Base-by-base conservation (phyloP, 1,140 invertebrate genomes). In the Orchestia grillus region DNA sequence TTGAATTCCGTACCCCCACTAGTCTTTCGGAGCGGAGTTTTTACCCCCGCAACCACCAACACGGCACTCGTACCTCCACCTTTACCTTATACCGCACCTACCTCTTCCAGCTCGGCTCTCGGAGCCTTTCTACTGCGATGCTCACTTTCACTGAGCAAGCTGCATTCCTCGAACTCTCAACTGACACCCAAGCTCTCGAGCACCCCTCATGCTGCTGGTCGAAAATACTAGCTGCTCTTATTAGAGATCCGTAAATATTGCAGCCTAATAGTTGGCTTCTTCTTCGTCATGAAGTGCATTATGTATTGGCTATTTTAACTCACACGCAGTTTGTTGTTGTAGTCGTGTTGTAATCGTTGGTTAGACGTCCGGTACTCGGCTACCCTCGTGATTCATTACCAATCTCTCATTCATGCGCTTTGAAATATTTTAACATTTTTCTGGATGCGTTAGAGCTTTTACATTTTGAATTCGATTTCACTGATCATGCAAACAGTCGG, bases 101-200 rank as follows among this genome's bases (percentile, higher is more conserved):
- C 62, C 62, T 77, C 62, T 77, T 77, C 62, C 28, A 77, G 36
- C 62, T 15, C 62, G 62, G 62, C 62, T 77, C 62, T 77, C 62
- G 62, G 28, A 11, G n/a, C 88, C 88, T 90, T 90, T 90, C 88
- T 90, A 90, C n/a, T 42, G 87, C 87, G 88, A 41, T 41, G n/a
- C 88, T 90, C 88, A 90, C 88, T 90, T 90, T 90, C 88, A 90
- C 88, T 90, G 88, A 90, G 88, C 88, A 42, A 90, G 42, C 88
- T 90, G 88, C 88, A 90, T 90, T 90, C 88, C 88, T 90, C 41
- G 43, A 41, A 42, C 88, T 90, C 41, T 41, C 41, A 87, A 41
- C 87, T 87, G 41, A 41, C 88, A 90, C 42, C 88, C 88, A 41
- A 42, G 88, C 88, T 41, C 88, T 90, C 88, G 42, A 42, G 88